Percentiles rank a stretch among this genome's conserved stretches.
phyloP scores from a whole-genome alignment of 2,113 vertebrate species.

The Erythrolamprus reginae region DNA sequence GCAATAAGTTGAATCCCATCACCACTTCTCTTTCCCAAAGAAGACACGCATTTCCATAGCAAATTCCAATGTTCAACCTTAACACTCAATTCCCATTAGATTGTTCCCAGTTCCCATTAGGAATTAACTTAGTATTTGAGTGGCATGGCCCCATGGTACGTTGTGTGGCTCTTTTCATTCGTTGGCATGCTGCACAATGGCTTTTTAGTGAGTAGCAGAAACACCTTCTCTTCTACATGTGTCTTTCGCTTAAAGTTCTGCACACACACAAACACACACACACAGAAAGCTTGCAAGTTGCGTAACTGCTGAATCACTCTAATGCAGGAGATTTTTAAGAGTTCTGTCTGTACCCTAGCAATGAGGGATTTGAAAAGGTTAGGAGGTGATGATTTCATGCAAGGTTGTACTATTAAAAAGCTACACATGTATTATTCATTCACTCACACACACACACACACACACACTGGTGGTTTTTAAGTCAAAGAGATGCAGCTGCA shows the following conservation, averaged over 20 bases:
- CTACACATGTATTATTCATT: neutral
- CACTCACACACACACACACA: neutral
- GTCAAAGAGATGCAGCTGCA: neutral
- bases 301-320: neutral
- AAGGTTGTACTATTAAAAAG: neutral
- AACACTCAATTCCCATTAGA: neutral
- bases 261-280: neutral
- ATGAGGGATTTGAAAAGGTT: neutral
- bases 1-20: neutral
- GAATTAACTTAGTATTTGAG: neutral
- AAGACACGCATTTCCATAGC: neutral
- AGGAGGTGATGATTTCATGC: neutral
- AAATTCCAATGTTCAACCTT: neutral
- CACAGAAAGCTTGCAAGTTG: neutral
- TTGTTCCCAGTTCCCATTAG: neutral
- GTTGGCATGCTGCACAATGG: neutral
- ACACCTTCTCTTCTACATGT: neutral
- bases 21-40: neutral
- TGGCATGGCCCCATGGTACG: neutral
- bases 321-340: neutral
- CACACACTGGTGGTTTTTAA: neutral
- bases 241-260: neutral
- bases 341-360: neutral
- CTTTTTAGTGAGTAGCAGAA: neutral
- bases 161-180: neutral